Evolutionary conservation across 2,888 invertebrate genomes (phyloP).

Genomic region (Acanthosepion lycidas): DNA sequence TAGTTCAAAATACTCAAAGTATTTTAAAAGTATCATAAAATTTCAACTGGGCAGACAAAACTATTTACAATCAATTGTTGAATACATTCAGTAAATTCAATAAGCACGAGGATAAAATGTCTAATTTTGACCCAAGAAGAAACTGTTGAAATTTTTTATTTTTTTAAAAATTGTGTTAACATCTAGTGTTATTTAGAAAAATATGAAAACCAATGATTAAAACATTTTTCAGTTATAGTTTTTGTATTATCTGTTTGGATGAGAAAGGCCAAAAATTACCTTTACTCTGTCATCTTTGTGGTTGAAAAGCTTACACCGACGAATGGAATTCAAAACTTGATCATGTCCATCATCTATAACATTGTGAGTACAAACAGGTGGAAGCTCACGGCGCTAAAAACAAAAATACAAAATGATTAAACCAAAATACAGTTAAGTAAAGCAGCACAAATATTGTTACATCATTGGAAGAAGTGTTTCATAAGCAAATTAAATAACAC

Average conservation of each 20-base stretch:
- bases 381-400: conserved; percentile 86
- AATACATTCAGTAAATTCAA: too few relatives aligned
- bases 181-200: not conserved
- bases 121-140: too few relatives aligned
- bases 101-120: too few relatives aligned
- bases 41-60: too few relatives aligned
- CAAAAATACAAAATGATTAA: not conserved
- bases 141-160: too few relatives aligned
- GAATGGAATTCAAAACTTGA: conserved; percentile 88
- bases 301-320: conserved; percentile 95
- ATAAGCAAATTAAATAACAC: not conserved
- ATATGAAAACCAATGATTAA: not conserved
- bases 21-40: too few relatives aligned
- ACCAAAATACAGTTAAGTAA: not conserved
- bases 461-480: not conserved
- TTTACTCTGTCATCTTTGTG: conserved; percentile 95
- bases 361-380: conserved; percentile 99
- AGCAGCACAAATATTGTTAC: not conserved
- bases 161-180: too few relatives aligned
- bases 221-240: not conserved
- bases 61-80: too few relatives aligned
- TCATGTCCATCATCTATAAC: conserved; percentile 91
- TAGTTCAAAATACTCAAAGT: too few relatives aligned
- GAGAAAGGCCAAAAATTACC: conserved; percentile 75
- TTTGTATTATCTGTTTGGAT: not conserved